Conservation (phyloP, 2,888 invertebrate genomes). For the Mimumesa dahlbomi region DNA sequence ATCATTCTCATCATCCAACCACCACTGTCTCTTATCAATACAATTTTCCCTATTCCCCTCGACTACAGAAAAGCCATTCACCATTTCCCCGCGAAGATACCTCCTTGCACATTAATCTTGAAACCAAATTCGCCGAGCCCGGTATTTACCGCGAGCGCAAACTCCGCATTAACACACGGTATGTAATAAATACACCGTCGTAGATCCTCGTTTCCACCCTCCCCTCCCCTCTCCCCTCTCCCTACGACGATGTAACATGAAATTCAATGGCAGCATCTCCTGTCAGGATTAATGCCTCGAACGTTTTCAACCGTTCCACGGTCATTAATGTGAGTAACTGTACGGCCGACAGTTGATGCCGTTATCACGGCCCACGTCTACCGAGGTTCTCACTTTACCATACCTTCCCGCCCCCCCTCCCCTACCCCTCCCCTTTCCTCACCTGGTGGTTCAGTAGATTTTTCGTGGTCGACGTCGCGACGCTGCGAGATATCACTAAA, state of each 20-base stretch:
- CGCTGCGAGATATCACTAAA: slow-evolving; percentile 25
- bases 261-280: slow-evolving; percentile 34
- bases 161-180: slow-evolving; percentile 10
- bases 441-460: slow-evolving; percentile 14
- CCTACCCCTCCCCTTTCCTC: too few species aligned
- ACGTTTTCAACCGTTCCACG: slow-evolving; percentile 36
- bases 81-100: background rate
- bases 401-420: slow-evolving; percentile 29
- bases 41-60: background rate
- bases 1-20: background rate
- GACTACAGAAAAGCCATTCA: background rate
- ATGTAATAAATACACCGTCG: slow-evolving; percentile 21
- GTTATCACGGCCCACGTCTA: slow-evolving; percentile 51
- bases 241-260: slow-evolving; percentile 5
- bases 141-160: slow-evolving; percentile 10
- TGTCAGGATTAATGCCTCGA: slow-evolving; percentile 37
- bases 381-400: slow-evolving; percentile 23
- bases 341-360: slow-evolving; percentile 48
- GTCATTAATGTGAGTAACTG: slow-evolving; percentile 56
- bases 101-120: slow-evolving; percentile 11
- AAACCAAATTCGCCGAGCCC: slow-evolving; percentile 9
- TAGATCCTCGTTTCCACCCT: slow-evolving; percentile 8
- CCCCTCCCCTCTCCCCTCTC: too few species aligned
- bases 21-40: background rate
- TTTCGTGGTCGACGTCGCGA: slow-evolving; percentile 23